Evolutionary conservation across 2,113 vertebrate species (phyloP).

Genomic region (Corydoras sp.): DNA sequence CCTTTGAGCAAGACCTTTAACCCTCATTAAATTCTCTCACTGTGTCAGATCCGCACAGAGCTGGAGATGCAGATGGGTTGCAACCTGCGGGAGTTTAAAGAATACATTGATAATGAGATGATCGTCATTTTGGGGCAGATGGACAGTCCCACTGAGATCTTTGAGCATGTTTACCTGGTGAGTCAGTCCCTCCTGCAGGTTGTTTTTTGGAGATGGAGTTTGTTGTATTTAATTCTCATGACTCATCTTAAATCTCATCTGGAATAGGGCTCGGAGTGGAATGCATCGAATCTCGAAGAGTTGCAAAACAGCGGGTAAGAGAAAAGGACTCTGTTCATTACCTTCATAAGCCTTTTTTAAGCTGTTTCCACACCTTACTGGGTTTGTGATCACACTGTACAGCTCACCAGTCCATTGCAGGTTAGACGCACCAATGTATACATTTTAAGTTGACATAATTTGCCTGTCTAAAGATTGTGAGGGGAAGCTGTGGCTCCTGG

Average conservation of each 20-base stretch:
- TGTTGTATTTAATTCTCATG: too few relatives aligned
- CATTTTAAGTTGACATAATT: too few relatives aligned
- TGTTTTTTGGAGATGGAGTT: too few relatives aligned
- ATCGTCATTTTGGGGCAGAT: constrained; percentile 96
- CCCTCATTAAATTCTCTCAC: not conserved
- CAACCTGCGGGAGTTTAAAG: constrained; percentile 92
- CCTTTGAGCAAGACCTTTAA: too few relatives aligned
- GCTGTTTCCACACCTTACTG: too few relatives aligned
- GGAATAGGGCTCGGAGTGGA: constrained; percentile 92
- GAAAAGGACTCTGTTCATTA: too few relatives aligned
- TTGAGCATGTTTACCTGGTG: constrained; percentile 95
- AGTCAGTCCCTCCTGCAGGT: constrained; percentile 41
- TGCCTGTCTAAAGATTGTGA: too few relatives aligned
- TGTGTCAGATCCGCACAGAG: constrained; percentile 85
- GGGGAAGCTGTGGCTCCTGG: too few relatives aligned
- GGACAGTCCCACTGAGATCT: constrained; percentile 96
- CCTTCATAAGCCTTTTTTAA: too few relatives aligned
- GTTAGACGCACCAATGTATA: too few relatives aligned
- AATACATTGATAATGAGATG: constrained; percentile 98
- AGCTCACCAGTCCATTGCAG: too few relatives aligned
- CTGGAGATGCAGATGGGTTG: constrained; percentile 98
- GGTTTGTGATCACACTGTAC: too few relatives aligned
- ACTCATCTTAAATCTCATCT: constrained; percentile 22
- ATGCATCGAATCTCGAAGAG: constrained; percentile 95
- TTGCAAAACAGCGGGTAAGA: constrained; percentile 92